Base-by-base conservation (phyloP, 2,113 vertebrate genomes). In the Elanoides forficatus region DNA sequence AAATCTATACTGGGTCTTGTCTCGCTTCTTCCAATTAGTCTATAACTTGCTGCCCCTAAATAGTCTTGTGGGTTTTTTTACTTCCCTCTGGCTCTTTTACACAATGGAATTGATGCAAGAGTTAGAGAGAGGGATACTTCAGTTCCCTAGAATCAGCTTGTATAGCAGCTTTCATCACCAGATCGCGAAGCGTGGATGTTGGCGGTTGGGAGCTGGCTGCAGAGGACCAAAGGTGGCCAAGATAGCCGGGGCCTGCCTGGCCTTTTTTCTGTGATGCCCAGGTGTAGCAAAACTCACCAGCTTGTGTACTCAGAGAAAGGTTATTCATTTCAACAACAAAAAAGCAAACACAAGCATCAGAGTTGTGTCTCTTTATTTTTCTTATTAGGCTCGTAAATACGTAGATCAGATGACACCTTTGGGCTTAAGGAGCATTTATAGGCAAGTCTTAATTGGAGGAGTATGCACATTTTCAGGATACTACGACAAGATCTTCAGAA, bases 141-240 rank as follows among this genome's bases (percentile, higher is more conserved):
- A 21, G 32, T 43, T 62, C 30, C 48, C 66, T 36, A 6, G n/a
- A 34, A 22, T 25, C 19, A 48, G 16, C 67, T 58, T 7, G 5
- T 10, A 1, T 3, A 67, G 58, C 42, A 71, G 58, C 30, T 53
- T n/a, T n/a, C 27, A 6, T 22, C 53, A 8, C 14, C 26, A 11
- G 21, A 2, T 45, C 1, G 3, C 47, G 3, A 0, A 4, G 29
- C 13, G 58, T 2, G 14, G 58, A 3, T n/a, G 45, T 1, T 56
- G 76, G 82, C 29, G 34, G 47, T 7, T 43, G 45, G 72, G 29
- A 86, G 29, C 3, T 62, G 65, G 6, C 26, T 59, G 3, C 1
- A 11, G 55, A 20, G 36, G 26, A 6, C 45, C 52, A 20, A 4
- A 63, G 23, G 9, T 29, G 58, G 58, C 76, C 81, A 4, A 8